Conservation (phyloP, 2,888 invertebrate species). For the Polia nebulosa region DNA sequence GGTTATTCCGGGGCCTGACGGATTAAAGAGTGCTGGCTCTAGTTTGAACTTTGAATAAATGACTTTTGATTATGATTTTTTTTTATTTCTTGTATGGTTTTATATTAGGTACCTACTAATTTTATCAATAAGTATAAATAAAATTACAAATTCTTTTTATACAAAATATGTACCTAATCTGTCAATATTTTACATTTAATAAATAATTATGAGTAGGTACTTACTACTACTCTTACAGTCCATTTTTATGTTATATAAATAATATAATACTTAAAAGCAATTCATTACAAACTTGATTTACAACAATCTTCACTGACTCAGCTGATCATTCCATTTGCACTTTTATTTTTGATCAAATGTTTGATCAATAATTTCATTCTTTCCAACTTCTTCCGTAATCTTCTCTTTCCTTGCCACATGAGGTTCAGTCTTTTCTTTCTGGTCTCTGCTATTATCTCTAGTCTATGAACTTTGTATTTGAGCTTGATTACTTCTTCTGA, state of each 20-base stretch:
- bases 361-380: conserved; percentile 77
- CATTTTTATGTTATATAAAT: background rate
- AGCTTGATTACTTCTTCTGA: conserved; percentile 79
- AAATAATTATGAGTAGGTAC: background rate
- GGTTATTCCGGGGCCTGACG: too few species aligned
- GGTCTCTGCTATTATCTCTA: conserved; percentile 80
- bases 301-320: conserved; percentile 12
- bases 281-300: background rate
- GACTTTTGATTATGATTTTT: too few species aligned
- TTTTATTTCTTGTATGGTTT: too few species aligned
- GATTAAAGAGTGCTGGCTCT: too few species aligned
- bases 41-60: too few species aligned
- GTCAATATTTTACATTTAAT: background rate
- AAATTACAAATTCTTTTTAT: too few species aligned
- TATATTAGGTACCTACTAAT: too few species aligned
- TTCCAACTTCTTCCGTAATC: conserved; percentile 77
- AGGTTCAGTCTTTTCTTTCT: conserved; percentile 77
- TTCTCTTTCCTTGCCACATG: conserved; percentile 78
- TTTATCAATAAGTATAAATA: too few species aligned
- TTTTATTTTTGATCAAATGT: conserved; percentile 78
- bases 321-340: conserved; percentile 39
- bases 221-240: too few species aligned
- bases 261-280: background rate
- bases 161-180: background rate
- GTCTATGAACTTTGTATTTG: conserved; percentile 78